These are phyloP conservation scores for Lasioglossum albipes DNA, from an alignment of 1,140 invertebrate species.

Conservation along the genomic window DNA sequence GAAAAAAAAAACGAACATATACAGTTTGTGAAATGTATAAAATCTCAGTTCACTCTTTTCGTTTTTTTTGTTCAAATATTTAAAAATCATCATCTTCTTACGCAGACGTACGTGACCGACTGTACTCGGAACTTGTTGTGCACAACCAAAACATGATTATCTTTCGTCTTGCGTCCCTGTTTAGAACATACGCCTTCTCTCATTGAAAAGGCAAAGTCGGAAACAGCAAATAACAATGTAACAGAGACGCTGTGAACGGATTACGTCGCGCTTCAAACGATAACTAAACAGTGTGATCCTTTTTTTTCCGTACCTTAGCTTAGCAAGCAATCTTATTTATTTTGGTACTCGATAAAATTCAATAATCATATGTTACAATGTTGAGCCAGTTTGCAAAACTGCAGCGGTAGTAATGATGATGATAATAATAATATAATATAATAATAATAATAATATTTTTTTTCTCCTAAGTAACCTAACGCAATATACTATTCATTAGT, in stretches of 20 bases:
- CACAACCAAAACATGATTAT: constrained; percentile 7
- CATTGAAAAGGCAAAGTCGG: not conserved
- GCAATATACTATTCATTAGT: constrained; percentile 72
- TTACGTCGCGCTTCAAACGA: constrained; percentile 45
- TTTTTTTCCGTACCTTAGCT: constrained; percentile 55
- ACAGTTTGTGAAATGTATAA: too few species aligned
- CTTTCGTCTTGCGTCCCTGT: not conserved
- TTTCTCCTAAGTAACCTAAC: constrained; percentile 76
- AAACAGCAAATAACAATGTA: constrained; percentile 62
- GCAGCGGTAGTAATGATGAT: constrained; percentile 73
- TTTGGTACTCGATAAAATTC: constrained; percentile 77
- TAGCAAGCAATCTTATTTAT: constrained; percentile 78
- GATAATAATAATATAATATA: constrained; percentile 72
- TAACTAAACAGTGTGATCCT: constrained; percentile 41
- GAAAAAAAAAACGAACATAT: not conserved
- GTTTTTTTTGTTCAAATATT: too few species aligned
- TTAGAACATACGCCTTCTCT: constrained; percentile 40
- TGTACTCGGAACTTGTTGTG: too few species aligned
- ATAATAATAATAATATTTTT: constrained; percentile 63
- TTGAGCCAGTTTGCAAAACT: constrained; percentile 78
- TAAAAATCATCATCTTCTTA: too few species aligned
- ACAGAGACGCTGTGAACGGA: constrained; percentile 68
- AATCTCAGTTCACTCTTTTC: too few species aligned
- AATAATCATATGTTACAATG: constrained; percentile 77
- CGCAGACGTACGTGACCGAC: not conserved